Base-by-base conservation (phyloP, 2,113 vertebrate genomes). In the Lipophrys pholis region DNA sequence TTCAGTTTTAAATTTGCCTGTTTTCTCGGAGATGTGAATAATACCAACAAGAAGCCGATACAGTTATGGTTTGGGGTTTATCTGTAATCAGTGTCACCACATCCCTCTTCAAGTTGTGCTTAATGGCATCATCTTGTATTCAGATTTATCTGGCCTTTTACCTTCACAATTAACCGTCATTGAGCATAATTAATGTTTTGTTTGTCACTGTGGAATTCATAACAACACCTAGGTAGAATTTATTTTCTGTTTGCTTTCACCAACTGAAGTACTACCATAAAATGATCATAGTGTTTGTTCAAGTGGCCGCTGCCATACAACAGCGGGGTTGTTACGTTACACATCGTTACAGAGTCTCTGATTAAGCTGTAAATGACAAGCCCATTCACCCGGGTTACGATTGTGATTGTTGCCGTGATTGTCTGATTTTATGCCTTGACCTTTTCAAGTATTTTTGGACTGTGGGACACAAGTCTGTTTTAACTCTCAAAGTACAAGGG, bases 401-500 rank as follows among this genome's bases (percentile, higher is more conserved):
- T n/a, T 53, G 21, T 30, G 21, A 30, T 30, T 30, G 21, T 30
- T 30, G 48, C 59, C 73, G 6, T 51, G 59, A 69, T 66, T 63
- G 66, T 50, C 39, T 45, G 1, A 17, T 56, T 69, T 53, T 64
- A 39, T 53, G 14, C 30, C 53, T 15, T 50, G 51, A 73, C 54
- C 53, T 11, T 46, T 76, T 56, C 6, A 67, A 68, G 66, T 5
- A 10, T 38, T 48, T 48, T 11, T 35, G 3, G 61, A 54, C 55
- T 49, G 48, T 79, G 58, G 49, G 76, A 78, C 41, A 53, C 14
- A 41, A 43, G 16, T 56, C 41, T 46, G 5, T 58, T 65, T 67
- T 9, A 15, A 2, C 17, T n/a, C 0, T 10, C 15, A 30, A 15
- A 30, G 8, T 46, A 7, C 36, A 12, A 11, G 7, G 7, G 6